Evolutionary conservation across 2,888 invertebrate genomes (phyloP).

Genomic region (Melangyna quadrimaculata): DNA sequence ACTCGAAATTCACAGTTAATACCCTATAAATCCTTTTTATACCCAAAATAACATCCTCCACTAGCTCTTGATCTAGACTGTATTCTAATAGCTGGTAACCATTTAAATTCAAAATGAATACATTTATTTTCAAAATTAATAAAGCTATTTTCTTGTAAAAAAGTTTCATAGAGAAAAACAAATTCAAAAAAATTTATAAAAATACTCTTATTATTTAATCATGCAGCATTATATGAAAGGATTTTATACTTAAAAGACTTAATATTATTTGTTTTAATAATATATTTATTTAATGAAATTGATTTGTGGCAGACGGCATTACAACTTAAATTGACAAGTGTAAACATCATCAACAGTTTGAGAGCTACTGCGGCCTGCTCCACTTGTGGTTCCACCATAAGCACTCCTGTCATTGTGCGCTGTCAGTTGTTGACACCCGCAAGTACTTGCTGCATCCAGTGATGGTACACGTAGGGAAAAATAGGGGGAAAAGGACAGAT

Average conservation of each 20-base stretch:
- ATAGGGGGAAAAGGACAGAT: too few species aligned
- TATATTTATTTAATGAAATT: not conserved
- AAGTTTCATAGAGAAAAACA: not conserved
- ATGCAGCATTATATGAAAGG: not conserved
- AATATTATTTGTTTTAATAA: not conserved
- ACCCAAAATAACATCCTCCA: not conserved
- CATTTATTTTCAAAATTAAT: too few species aligned
- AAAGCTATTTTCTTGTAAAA: too few species aligned
- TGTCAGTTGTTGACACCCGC: too few species aligned
- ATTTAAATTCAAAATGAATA: not conserved
- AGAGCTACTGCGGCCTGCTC: too few species aligned
- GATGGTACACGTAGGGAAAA: too few species aligned
- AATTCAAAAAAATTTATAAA: not conserved
- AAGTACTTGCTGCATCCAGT: too few species aligned
- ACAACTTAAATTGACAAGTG: not conserved
- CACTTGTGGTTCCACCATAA: too few species aligned
- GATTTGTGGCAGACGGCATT: not conserved
- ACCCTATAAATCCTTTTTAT: too few species aligned
- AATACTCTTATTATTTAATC: not conserved
- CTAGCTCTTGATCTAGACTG: not conserved
- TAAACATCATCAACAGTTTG: not conserved
- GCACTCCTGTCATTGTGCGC: too few species aligned
- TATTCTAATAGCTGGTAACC: not conserved
- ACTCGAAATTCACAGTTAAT: too few species aligned
- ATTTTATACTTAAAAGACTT: not conserved